Base-by-base conservation (phyloP, 2,888 invertebrate genomes). In the Heliconius cydno region DNA sequence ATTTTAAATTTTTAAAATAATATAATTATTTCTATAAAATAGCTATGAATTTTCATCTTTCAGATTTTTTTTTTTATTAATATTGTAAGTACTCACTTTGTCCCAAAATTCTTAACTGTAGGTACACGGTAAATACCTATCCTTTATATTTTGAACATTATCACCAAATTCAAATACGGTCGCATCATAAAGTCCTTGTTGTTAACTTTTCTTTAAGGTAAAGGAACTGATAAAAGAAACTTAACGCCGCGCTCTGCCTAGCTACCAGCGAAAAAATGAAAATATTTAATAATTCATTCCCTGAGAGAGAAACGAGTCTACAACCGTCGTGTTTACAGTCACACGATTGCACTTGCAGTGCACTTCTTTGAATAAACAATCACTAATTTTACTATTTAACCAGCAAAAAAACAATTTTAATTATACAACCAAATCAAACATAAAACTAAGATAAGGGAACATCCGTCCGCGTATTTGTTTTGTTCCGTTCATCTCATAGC, bases 381-480 rank as follows among this genome's bases (percentile, higher is more conserved):
- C 34, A 34, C 46, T 46, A 46, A n/a, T n/a, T 57, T 52, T 15
- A 73, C n/a, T 22, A 70, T 67, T 65, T 75, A 25, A 63, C 41
- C 15, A 41, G 25, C n/a, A 19, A 41, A 13, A 70, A 68, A n/a
- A 38, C 0, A 38, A 13, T 41, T 38, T 52, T 72, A 72, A 52
- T 72, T 72, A 12, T 72, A 72, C 22, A 72, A 30, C 22, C 2
- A 73, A 12, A 30, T 34, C n/a, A 60, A 57, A 73, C 30, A 60
- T 30, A 6, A 25, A 34, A 73, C 57, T n/a, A 57, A 73, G 73
- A 73, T 73, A 73, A 73, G 15, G 9, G 13, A 6, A 89, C 90
- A 89, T 90, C 90, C 90, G 88, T 86, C 80, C 81, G 80, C 72
- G 84, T 87, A 85, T 86, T 88, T 87, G 83, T 72, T 82, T 84